A percentile compares a stretch with the other conserved stretches of the same genome.
phyloP scores from a whole-genome alignment of 2,888 invertebrate genomes.

The Torymus auratus region DNA sequence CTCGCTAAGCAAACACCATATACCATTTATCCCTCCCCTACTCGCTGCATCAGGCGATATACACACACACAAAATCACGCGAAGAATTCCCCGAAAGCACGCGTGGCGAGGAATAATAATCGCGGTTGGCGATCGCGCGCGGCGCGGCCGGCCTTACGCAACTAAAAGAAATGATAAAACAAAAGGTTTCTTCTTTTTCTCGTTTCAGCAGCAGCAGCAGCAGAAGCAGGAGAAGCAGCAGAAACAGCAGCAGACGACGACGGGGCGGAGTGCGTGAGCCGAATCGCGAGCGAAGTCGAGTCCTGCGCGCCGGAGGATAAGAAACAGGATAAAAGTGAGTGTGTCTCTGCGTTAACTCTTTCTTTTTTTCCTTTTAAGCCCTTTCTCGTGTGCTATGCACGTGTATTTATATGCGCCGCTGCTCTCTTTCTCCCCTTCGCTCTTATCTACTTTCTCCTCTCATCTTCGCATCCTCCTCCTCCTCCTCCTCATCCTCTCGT shows the following conservation, averaged over 20 bases:
- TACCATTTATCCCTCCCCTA: too few relatives aligned
- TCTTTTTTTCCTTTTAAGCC: too few relatives aligned
- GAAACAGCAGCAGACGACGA: conserved; percentile 58
- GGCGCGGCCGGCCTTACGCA: too few relatives aligned
- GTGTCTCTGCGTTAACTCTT: conserved; percentile 7
- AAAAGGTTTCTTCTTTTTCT: conserved; percentile 21
- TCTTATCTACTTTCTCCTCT: conserved; percentile 47
- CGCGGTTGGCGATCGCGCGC: too few relatives aligned
- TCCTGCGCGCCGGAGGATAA: conserved; percentile 62
- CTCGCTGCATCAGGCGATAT: too few relatives aligned
- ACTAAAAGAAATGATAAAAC: conserved; percentile 11
- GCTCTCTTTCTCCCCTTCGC: not conserved
- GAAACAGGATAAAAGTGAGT: conserved; percentile 69
- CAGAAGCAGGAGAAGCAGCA: too few relatives aligned
- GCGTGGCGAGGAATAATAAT: too few relatives aligned
- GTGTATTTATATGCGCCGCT: too few relatives aligned
- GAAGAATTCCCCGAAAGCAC: too few relatives aligned
- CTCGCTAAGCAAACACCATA: too few relatives aligned
- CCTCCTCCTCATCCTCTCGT: not conserved
- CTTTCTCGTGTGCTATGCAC: too few relatives aligned
- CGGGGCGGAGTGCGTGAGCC: conserved; percentile 66
- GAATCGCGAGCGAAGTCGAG: conserved; percentile 61
- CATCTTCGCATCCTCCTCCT: not conserved
- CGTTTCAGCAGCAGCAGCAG: conserved; percentile 22
- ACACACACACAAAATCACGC: too few relatives aligned